phyloP scores from a whole-genome alignment of 2,113 vertebrate species.

The Paradoxurus hermaphroditus region DNA sequence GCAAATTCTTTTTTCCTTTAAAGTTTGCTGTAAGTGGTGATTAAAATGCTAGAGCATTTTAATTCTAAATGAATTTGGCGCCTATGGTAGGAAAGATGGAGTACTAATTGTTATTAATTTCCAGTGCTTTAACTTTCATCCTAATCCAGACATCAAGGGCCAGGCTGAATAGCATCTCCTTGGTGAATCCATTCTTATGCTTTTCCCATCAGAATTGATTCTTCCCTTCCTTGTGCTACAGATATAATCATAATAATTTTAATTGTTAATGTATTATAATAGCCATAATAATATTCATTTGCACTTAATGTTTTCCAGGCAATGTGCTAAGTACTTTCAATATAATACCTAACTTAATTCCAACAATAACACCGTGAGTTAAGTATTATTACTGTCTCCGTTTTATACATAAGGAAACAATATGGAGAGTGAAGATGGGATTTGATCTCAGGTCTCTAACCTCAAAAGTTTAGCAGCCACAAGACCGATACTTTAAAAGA shows the following conservation, averaged over 20 bases:
- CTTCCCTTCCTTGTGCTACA: neutral
- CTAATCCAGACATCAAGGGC: neutral
- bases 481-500: neutral
- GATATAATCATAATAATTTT: neutral
- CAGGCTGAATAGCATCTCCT: neutral
- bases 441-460: neutral
- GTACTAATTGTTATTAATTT: neutral
- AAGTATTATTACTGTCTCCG: neutral
- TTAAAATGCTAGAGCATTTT: neutral
- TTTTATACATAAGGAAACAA: neutral
- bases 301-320: neutral
- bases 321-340: neutral
- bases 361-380: neutral
- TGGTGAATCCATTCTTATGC: neutral
- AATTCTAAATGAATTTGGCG: neutral
- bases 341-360: neutral
- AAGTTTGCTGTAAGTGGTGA: neutral
- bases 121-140: neutral
- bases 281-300: neutral
- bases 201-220: neutral
- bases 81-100: neutral
- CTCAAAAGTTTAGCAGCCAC: neutral
- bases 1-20: neutral
- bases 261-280: neutral
- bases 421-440: neutral